These are phyloP conservation scores for Mionectes macconnelli DNA, from an alignment of 2,113 vertebrate genomes.

Conservation along the genomic window DNA sequence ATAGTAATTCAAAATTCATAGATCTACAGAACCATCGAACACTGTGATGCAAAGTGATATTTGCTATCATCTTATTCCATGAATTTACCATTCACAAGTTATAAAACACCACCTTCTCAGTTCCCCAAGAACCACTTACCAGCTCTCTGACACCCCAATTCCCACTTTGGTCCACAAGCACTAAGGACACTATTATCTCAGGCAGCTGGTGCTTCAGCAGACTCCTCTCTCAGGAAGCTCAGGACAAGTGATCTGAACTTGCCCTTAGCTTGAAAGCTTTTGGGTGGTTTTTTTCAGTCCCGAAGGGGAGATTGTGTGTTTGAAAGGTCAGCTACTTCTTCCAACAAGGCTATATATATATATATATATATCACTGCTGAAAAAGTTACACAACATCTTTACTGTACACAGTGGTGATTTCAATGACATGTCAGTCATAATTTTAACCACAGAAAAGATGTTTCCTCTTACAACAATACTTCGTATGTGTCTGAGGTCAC, in stretches of 20 bases:
- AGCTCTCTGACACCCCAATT: neutral
- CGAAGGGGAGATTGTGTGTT: neutral
- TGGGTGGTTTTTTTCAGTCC: neutral
- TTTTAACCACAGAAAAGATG: neutral
- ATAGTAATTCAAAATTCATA: neutral
- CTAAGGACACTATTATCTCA: neutral
- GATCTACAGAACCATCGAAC: neutral
- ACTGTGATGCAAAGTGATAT: neutral
- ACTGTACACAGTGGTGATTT: neutral
- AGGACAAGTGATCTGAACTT: neutral
- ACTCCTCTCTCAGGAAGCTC: neutral
- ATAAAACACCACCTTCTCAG: neutral
- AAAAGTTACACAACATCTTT: neutral
- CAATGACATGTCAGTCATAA: neutral
- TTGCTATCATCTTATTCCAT: neutral
- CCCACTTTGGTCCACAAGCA: neutral
- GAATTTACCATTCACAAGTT: neutral
- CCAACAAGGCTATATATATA: neutral
- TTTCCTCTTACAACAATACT: neutral
- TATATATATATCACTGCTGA: neutral
- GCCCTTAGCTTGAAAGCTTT: neutral
- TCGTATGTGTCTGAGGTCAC: neutral
- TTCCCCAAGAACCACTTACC: neutral
- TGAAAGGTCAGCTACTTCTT: neutral
- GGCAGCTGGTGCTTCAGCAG: neutral